Base-by-base conservation (phyloP, 2,797 vertebrate species). In the Anniella stebbinsi region DNA sequence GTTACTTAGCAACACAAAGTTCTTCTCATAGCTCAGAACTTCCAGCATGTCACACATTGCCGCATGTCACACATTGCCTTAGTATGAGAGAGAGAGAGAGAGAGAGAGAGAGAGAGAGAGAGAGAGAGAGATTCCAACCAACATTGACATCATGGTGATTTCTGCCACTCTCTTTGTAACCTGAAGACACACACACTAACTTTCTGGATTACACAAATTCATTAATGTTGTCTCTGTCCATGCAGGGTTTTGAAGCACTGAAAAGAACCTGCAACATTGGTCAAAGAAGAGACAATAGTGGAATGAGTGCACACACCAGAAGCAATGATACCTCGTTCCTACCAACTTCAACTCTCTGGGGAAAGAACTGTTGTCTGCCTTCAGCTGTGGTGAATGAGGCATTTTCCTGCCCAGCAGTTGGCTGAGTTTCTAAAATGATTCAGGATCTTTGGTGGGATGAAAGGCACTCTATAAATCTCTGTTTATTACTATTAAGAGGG, bases 401-500 rank as follows among this genome's bases (percentile, higher is more conserved):
- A 73, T 88, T 83, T 80, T 66, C 80, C 78, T 80, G 92, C 91
- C 76, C 0, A 0, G 23, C 63, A 33, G 87, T 86, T 87, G 80
- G 87, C 87, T 45, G 51, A 92, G 69, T 91, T 57, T 0, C 0
- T 89, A 93, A 93, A 96, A 91, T 60, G 63, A n/a, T 93, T 93
- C 90, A 86, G 77, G 45, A 94, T 89, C 89, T 88, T 72, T 89
- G 72, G 81, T 63, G 11, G 33, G 54, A 60, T 89, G 89, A 76
- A 89, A 92, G 69, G 3, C 85, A 75, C 54, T 41, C 48, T 2
- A 91, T 93, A 94, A 92, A 95, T 95, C 92, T 91, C 63, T 41
- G 72, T 86, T 88, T 93, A 82, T 93, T 90, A 78, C 88, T 86
- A 93, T 82, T 93, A 91, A 92, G 93, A 93, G 63, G 92, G 25